phyloP scores from a whole-genome alignment of 2,113 vertebrate genomes.

The Anser brachyrhynchus region DNA sequence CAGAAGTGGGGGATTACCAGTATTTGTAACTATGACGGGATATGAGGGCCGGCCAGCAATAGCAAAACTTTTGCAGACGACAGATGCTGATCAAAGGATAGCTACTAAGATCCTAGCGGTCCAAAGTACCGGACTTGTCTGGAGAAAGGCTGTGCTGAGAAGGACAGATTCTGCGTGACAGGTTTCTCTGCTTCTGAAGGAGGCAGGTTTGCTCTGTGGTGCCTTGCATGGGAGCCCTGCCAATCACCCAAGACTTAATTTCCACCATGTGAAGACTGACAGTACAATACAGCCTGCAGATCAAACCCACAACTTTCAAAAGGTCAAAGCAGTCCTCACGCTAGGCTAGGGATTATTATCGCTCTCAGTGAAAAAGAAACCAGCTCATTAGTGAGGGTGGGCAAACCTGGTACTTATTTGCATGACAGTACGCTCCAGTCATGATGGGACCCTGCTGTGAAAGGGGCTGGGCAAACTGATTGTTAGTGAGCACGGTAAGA shows the following conservation, averaged over 20 bases:
- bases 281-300: background rate
- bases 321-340: slow-evolving; percentile 4
- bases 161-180: background rate
- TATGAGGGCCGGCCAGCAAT: background rate
- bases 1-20: background rate
- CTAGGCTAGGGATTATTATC: background rate
- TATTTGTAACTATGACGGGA: background rate
- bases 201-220: background rate
- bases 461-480: background rate
- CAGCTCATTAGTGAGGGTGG: slow-evolving; percentile 5
- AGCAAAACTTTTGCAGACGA: background rate
- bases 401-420: slow-evolving; percentile 6
- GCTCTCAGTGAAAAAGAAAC: background rate
- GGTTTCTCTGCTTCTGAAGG: background rate
- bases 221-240: background rate
- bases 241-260: background rate
- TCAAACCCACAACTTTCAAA: slow-evolving; percentile 33
- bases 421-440: background rate
- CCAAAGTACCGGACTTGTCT: background rate
- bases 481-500: background rate
- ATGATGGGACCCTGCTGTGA: background rate
- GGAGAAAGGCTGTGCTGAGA: background rate
- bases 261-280: background rate
- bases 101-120: background rate
- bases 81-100: background rate